Percentiles rank a stretch among this genome's conserved stretches.
Conservation (phyloP, 1,140 invertebrate species). For the Ips typographus region DNA sequence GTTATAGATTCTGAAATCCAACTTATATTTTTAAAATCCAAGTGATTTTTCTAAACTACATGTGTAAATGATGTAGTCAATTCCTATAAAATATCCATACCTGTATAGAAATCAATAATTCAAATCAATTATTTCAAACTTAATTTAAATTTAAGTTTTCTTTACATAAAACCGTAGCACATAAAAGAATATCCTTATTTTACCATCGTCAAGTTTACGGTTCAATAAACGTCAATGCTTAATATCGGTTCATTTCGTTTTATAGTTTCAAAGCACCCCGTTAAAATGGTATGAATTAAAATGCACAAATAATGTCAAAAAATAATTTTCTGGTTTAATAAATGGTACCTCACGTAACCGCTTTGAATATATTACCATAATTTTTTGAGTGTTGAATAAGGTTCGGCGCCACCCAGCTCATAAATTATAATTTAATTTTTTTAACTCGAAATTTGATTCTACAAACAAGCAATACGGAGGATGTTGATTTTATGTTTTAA, state of each 20-base stretch:
- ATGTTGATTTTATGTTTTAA: too few relatives aligned
- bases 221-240: constrained; percentile 28
- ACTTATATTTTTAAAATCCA: too few relatives aligned
- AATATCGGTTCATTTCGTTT: constrained; percentile 24
- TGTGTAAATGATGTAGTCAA: too few relatives aligned
- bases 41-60: too few relatives aligned
- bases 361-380: constrained; percentile 36
- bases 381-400: constrained; percentile 32
- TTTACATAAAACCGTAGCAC: neutral
- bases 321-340: constrained; percentile 32
- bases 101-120: too few relatives aligned
- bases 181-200: constrained; percentile 1
- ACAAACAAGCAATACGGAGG: too few relatives aligned
- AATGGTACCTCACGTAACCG: constrained; percentile 31
- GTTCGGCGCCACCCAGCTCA: constrained; percentile 27
- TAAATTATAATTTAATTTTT: constrained; percentile 34
- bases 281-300: constrained; percentile 31
- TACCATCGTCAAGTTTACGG: constrained; percentile 22
- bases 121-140: too few relatives aligned
- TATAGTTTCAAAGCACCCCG: constrained; percentile 19
- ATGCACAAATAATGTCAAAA: constrained; percentile 34
- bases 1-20: too few relatives aligned
- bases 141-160: neutral
- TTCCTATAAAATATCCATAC: too few relatives aligned
- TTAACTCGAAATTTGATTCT: neutral